These are phyloP conservation scores for Psittacula echo DNA, from an alignment of 2,797 vertebrate species.

Conservation along the genomic window DNA sequence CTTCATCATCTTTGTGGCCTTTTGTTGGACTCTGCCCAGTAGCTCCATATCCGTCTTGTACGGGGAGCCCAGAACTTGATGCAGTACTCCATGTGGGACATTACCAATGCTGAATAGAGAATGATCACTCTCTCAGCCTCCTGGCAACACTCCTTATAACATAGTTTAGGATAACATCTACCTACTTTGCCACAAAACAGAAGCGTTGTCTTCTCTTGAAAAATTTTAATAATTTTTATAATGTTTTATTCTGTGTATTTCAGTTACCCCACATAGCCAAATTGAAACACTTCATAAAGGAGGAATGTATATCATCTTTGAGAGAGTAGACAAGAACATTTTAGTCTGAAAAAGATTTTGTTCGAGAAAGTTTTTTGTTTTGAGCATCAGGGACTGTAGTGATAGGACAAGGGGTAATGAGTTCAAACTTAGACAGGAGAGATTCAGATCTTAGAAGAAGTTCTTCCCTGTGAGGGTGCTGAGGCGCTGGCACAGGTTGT, in stretches of 20 bases:
- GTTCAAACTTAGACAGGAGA: neutral
- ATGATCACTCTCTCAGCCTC: neutral
- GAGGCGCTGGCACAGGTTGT: neutral
- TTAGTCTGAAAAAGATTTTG: neutral
- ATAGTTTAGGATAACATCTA: neutral
- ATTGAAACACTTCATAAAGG: neutral
- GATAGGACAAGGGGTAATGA: neutral
- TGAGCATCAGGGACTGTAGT: neutral
- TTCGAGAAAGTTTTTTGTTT: neutral
- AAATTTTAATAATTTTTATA: neutral
- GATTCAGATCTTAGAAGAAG: neutral
- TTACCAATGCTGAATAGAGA: neutral
- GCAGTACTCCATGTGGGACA: neutral
- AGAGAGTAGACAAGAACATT: neutral
- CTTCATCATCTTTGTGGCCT: neutral
- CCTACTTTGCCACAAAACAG: neutral
- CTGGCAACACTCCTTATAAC: neutral
- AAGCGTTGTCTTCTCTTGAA: neutral
- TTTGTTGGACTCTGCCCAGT: neutral
- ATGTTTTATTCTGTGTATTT: neutral
- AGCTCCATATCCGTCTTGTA: neutral
- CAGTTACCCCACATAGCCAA: neutral
- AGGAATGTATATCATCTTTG: neutral
- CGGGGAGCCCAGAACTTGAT: neutral
- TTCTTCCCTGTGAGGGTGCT: neutral